Base-by-base conservation (phyloP, 2,888 invertebrate genomes). In the Rhimphoctona megacephalus region DNA sequence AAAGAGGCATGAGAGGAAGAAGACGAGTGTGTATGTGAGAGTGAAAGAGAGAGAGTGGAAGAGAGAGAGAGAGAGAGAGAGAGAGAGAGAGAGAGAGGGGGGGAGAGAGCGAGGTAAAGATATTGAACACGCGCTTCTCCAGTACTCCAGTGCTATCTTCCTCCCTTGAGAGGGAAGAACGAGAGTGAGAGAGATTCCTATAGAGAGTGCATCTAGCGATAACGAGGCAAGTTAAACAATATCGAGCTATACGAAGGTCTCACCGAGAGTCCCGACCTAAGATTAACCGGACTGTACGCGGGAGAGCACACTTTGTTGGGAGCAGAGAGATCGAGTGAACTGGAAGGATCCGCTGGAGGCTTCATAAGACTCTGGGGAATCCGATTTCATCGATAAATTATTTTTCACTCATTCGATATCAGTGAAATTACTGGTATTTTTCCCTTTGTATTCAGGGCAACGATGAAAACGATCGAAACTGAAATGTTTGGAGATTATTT, bases 221-320 rank as follows among this genome's bases (percentile, higher is more conserved):
- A 94, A 94, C 93, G 93, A 92, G 92, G 92, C 92, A 94, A 94
- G 93, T 94, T 94, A 93, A 94, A 94, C 94, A 94, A 94, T 94
- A 94, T 94, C 93, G 93, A 93, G 93, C 92, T 93, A 92, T 92
- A 93, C 91, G 91, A 92, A n/a, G 92, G 88, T 87, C 88, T 84
- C 88, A 81, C 74, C 88, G 88, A 87, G 89, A 88, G 88, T 89
- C 89, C 85, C 90, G 91, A 90, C 92, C 92, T 90, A 92, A 93
- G 93, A 93, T 93, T 93, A 93, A 93, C 91, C 89, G 88, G 89
- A 90, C 89, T 85, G 88, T 85, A 19, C 46, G 69, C 64, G 66
- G 57, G 54, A 84, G 49, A 69, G 64, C 87, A 87, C 87, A 67
- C 72, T 66, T 22, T 84, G 52, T 85, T 22, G 72, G 64, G 76